Evolutionary conservation across 2,888 invertebrate genomes (phyloP).

Genomic region (Drymonia ruficornis): DNA sequence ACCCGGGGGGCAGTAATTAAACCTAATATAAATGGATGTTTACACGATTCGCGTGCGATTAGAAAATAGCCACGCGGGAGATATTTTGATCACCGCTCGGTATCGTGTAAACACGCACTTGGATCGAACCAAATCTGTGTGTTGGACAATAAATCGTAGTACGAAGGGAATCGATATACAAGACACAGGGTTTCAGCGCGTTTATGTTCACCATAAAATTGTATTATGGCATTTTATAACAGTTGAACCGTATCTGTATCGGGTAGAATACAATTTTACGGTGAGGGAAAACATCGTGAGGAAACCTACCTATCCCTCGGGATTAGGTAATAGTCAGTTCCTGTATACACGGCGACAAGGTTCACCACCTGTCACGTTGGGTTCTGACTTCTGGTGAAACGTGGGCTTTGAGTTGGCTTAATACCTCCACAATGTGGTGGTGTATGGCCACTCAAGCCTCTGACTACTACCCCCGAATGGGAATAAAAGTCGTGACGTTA

Average conservation of each 20-base stretch:
- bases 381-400: no score
- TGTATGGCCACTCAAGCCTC: no score
- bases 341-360: no score
- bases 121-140: neutral
- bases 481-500: no score
- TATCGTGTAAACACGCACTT: slow-evolving; percentile 1
- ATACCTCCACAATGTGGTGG: no score
- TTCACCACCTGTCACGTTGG: no score
- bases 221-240: neutral
- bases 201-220: neutral
- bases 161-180: neutral
- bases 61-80: neutral
- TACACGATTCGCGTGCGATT: neutral
- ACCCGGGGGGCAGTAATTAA: neutral
- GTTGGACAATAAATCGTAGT: neutral
- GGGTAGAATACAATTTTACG: neutral
- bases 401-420: no score
- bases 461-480: no score
- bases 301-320: no score
- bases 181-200: neutral
- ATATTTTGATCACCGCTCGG: neutral
- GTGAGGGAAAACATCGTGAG: no score
- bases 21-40: neutral
- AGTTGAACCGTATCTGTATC: neutral
- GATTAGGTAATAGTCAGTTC: no score